Base-by-base conservation (phyloP, 2,888 invertebrate genomes). In the Orthonevra nobilis region DNA sequence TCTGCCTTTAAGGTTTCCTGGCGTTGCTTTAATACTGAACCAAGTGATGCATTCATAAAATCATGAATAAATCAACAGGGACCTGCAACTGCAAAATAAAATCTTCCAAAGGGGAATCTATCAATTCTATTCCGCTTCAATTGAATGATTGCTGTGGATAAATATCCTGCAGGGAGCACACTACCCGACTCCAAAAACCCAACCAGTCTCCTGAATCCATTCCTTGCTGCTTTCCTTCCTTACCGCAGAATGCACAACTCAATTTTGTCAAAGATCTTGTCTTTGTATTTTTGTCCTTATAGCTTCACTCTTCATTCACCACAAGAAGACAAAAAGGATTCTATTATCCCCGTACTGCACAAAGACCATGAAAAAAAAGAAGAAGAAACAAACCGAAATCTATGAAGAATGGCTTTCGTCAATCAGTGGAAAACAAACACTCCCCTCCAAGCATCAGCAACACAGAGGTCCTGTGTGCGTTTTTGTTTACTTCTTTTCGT, bases 51-150 rank as follows among this genome's bases (percentile, higher is more conserved):
- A 56, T 56, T 26, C 56, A 28, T 14, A n/a, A 38, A 38, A 15
- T 64, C 50, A 64, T 66, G 66, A 46, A 66, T 66, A 46, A 54
- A 64, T 64, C 44, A 44, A 66, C 56, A 40, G 46, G 50, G 36
- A 42, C n/a, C n/a, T n/a, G n/a, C n/a, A n/a, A n/a, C n/a, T 3
- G 2, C 17, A 12, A 56, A 46, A 66, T 17, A 64, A 34, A 64
- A 52, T 15, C 50, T 15, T 36, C 34, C n/a, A n/a, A 7, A 20
- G 34, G 4, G 23, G 23, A 42, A 28, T 20, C 23, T 10, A 34
- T 64, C 44, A 28, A 54, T 54, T 36, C 20, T n/a, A 42, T 32
- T 32, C 23, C 32, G 50, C 42, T 23, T 40, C 52, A 28, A 36
- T 36, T 46, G 54, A 64, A 32, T 52, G 52, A 56, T 46, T 66